phyloP scores from a whole-genome alignment of 1,140 invertebrate genomes.

The Planococcus citri region DNA sequence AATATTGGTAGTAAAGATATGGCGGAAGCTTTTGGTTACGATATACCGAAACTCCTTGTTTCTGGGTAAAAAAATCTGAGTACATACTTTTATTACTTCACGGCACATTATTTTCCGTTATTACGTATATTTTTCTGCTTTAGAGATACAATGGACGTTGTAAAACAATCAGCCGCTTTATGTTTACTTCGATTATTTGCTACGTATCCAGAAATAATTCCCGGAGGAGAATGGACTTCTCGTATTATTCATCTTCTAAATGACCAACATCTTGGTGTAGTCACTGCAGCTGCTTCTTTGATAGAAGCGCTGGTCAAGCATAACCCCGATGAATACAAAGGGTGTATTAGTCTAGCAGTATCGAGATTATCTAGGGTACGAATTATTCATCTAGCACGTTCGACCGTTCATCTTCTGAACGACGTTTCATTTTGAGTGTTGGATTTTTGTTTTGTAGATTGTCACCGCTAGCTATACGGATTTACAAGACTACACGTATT shows the following conservation, averaged over 20 bases:
- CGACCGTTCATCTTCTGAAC: background rate
- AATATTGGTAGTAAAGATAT: conserved; percentile 99
- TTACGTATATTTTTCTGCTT: conserved; percentile 26
- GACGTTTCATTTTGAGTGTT: background rate
- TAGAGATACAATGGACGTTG: conserved; percentile 98
- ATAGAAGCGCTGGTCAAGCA: conserved; percentile 97
- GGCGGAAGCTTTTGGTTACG: conserved; percentile 96
- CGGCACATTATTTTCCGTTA: background rate
- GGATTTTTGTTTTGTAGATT: conserved; percentile 48
- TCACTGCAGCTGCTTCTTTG: conserved; percentile 93
- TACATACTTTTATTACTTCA: too few species aligned
- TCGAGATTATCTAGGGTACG: conserved; percentile 85
- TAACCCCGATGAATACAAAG: conserved; percentile 98
- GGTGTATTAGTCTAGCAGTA: conserved; percentile 79
- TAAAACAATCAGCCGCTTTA: conserved; percentile 97
- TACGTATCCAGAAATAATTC: conserved; percentile 87
- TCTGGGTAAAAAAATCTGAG: conserved; percentile 66
- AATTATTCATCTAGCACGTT: too few species aligned
- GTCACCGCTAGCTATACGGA: conserved; percentile 96
- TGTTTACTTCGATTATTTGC: conserved; percentile 87
- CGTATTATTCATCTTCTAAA: conserved; percentile 97
- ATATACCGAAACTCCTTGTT: conserved; percentile 95
- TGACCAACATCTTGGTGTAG: conserved; percentile 98
- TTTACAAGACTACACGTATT: conserved; percentile 99
- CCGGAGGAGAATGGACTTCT: conserved; percentile 96